A percentile compares a stretch with the other conserved stretches of the same genome.
Evolutionary conservation across 2,797 vertebrate species (phyloP).

Genomic region (Melanotaenia maccullochi): DNA sequence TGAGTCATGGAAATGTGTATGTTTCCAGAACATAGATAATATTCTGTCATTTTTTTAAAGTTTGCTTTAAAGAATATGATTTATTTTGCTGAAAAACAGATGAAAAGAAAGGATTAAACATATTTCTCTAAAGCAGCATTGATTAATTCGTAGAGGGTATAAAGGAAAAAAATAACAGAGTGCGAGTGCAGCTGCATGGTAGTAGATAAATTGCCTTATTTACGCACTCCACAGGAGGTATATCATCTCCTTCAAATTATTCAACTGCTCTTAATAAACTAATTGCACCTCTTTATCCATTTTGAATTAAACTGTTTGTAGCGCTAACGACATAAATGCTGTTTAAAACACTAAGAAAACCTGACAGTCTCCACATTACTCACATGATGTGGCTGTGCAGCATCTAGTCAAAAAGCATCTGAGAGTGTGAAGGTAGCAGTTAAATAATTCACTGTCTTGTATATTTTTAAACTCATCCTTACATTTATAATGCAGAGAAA

Average conservation of each 20-base stretch:
- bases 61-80: constrained; percentile 2
- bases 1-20: constrained; percentile 50
- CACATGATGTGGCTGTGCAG: constrained; percentile 21
- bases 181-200: constrained; percentile 20
- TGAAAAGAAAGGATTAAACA: constrained; percentile 9
- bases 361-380: constrained; percentile 33
- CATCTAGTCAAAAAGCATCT: constrained; percentile 53
- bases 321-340: constrained; percentile 5
- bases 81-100: constrained; percentile 7
- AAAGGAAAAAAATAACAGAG: not conserved
- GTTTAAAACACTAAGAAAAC: constrained; percentile 17
- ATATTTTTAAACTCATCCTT: constrained; percentile 83
- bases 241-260: constrained; percentile 37
- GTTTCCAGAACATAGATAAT: constrained; percentile 28
- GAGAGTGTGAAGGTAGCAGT: constrained; percentile 42
- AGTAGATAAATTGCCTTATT: constrained; percentile 55
- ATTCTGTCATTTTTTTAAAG: not conserved
- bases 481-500: constrained; percentile 80
- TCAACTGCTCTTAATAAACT: constrained; percentile 43
- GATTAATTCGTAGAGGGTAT: not conserved
- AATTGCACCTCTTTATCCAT: constrained; percentile 20
- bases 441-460: constrained; percentile 80
- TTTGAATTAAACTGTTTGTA: constrained; percentile 25
- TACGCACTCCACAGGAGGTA: constrained; percentile 53
- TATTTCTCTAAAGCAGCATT: not conserved